Evolutionary conservation across 2,113 vertebrate genomes (phyloP), one percentile per base, ranked within the genome.

Genomic region (Manacus vitellinus): DNA sequence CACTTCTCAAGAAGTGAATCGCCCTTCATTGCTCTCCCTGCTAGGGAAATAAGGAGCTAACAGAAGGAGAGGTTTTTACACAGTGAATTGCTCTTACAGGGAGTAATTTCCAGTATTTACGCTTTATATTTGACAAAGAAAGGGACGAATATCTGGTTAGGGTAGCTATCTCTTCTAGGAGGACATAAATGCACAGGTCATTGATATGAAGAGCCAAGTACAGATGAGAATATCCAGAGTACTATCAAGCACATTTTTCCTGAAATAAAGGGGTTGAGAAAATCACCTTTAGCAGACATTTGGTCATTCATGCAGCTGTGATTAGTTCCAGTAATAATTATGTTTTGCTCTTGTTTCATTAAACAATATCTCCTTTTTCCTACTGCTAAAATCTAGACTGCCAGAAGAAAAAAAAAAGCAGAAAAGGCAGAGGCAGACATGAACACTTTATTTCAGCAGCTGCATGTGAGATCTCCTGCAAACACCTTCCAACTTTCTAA

Each of bases 251-350:
- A 7, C 10, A 46, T 62, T 81, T 76, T 83, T 76, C 44, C 23
- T 72, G 37, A 92, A 95, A 83, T 35, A 56, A 85, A 37, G 3
- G 10, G 6, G 16, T 9, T 82, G 49, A 79, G 25, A 78, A 87
- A 88, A 78, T 39, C 23, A 74, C 47, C 51, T 86, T 88, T 79
- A 70, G 58, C 39, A 91, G 21, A 61, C 7, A 14, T 80, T 83
- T 4, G 1, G 30, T 79, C 56, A 88, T 72, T 79, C 44, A 79
- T 86, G 58, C 44, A 83, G 27, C 31, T 88, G 71, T 58, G 49
- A 94, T 56, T 79, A 85, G 21, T 90, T 91, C 39, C 83, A 88
- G 35, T 90, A 76, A 82, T 58, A 90, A 94, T 56, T 41, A 93
- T 39, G 17, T 44, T 90, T 90, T 75, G 25, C 14, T 85, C 12